phyloP scores from a whole-genome alignment of 2,888 invertebrate species.

The Lycaena phlaeas region DNA sequence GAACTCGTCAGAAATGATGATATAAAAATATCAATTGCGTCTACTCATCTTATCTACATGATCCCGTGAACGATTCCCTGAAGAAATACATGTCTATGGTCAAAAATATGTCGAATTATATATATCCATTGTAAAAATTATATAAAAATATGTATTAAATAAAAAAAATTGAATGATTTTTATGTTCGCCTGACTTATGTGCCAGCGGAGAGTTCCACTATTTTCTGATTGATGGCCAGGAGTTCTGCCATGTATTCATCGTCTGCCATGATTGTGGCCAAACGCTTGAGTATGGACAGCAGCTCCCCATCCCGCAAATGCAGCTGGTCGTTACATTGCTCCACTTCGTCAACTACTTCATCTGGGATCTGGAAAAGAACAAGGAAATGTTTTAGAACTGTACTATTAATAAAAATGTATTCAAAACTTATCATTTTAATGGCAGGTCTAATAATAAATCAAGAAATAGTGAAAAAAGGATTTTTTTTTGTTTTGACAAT shows the following conservation, averaged over 20 bases:
- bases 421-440: too few relatives aligned
- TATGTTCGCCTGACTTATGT: conserved; percentile 21
- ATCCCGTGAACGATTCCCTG: neutral
- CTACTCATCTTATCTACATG: neutral
- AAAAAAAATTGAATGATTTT: conserved; percentile 4
- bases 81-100: neutral
- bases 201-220: conserved; percentile 66
- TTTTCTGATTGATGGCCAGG: conserved; percentile 81
- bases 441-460: too few relatives aligned
- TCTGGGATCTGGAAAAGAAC: conserved; percentile 74
- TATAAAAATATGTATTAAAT: neutral
- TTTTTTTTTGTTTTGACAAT: too few relatives aligned
- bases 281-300: conserved; percentile 75
- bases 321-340: conserved; percentile 82
- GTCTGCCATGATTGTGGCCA: conserved; percentile 82
- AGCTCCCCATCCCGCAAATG: conserved; percentile 78
- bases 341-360: conserved; percentile 75
- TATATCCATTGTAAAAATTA: neutral
- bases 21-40: neutral
- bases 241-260: conserved; percentile 82
- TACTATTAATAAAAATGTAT: too few relatives aligned
- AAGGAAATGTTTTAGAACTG: too few relatives aligned
- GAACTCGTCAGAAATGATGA: conserved; percentile 23
- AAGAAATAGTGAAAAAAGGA: too few relatives aligned
- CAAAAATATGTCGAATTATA: neutral